Evolutionary conservation across 2,888 invertebrate genomes (phyloP).

Genomic region (Quadroppia sp.): DNA sequence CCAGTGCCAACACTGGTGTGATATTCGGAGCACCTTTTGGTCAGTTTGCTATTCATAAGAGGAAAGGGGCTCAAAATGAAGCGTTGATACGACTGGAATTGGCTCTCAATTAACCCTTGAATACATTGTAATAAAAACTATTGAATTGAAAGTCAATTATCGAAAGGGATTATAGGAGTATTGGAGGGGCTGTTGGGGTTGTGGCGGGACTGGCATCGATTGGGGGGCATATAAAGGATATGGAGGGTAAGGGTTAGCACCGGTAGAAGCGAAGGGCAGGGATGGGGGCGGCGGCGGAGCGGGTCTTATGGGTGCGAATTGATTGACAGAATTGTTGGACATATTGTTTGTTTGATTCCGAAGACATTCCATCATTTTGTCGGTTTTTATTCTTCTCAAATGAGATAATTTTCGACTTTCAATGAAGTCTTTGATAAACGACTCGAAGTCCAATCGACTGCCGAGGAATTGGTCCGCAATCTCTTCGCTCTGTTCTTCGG

Average conservation of each 20-base stretch:
- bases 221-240: background rate
- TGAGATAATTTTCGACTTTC: slow-evolving; percentile 71
- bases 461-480: slow-evolving; percentile 74
- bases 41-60: no score
- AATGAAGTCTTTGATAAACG: slow-evolving; percentile 79
- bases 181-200: background rate
- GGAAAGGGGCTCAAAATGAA: no score
- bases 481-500: slow-evolving; percentile 86
- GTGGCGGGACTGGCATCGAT: background rate
- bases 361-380: slow-evolving; percentile 70
- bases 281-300: slow-evolving; percentile 34
- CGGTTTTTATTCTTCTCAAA: slow-evolving; percentile 79
- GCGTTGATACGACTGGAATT: no score
- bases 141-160: background rate
- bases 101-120: no score
- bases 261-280: slow-evolving; percentile 21
- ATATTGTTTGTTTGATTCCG: slow-evolving; percentile 44
- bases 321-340: background rate
- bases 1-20: no score
- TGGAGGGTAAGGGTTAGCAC: background rate
- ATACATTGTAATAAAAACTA: no score
- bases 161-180: background rate
- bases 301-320: slow-evolving; percentile 13
- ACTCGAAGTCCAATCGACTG: slow-evolving; percentile 66
- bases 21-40: no score